Evolutionary conservation across 1,140 invertebrate species (phyloP), one percentile per base, ranked within the genome.

Genomic region (Bombus difficillimus): DNA sequence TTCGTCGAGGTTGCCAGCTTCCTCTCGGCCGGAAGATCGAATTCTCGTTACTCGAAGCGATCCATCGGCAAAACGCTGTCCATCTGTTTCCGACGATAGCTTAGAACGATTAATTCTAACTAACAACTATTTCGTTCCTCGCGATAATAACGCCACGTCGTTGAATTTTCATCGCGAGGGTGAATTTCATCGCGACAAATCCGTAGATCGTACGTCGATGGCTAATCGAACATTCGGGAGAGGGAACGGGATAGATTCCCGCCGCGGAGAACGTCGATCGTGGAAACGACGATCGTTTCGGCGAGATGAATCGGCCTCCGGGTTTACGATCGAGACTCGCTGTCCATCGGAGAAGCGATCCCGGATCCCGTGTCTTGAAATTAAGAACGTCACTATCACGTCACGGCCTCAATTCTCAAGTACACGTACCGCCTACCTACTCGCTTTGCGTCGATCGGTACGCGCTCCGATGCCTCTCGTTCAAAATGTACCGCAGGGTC

Each of bases 401-500:
- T 34, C 34, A 3, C 34, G 12, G 15, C 1, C 10, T 76, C 76
- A 76, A 76, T 83, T 83, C 37, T 28, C 2, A n/a, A 66, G 28
- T 68, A 28, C 10, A n/a, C n/a, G 0, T 0, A 8, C 18, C 47
- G 25, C 4, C 28, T 28, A 15, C 4, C 13, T 22, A 10, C 15
- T 53, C 47, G 68, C 34, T 34, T 12, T 22, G 10, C 59, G 80
- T 37, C 72, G 59, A 77, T 77, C 34, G 68, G 74, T 69, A 77
- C 69, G 81, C 74, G 62, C 18, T 6, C 62, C 59, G 62, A 69
- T 34, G 22, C 28, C 9, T 69, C 37, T 69, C 37, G 73, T 57
- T 77, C 25, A 77, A 77, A 83, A 83, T 69, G 81, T 83, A 83
- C 57, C 81, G 43, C 62, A 28, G 37, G 43, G 34, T 57, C 73